Conservation (phyloP, 2,113 vertebrate species). For the Symphodus melops region DNA sequence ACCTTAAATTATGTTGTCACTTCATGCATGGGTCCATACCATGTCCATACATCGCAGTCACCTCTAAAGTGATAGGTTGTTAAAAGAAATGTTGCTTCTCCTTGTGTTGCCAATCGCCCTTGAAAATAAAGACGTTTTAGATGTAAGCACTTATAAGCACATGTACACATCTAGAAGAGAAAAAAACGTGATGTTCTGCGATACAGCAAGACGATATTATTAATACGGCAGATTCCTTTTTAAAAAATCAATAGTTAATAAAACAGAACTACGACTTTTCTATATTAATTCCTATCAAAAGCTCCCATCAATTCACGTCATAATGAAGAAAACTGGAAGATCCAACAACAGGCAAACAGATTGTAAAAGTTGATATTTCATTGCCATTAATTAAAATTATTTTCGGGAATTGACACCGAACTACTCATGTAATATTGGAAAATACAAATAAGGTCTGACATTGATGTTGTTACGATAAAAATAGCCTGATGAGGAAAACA, state of each 20-base stretch:
- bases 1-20: too few species aligned
- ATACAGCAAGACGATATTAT: not conserved
- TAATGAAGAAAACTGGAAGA: not conserved
- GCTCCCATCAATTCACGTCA: not conserved
- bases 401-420: not conserved
- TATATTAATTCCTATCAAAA: not conserved
- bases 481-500: not conserved
- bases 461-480: not conserved
- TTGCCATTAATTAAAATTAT: rapidly evolving
- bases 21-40: too few species aligned
- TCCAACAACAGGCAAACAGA: not conserved
- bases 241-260: not conserved
- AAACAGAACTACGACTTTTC: not conserved
- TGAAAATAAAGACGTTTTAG: not conserved
- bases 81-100: not conserved
- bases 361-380: slow-evolving; percentile 10
- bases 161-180: not conserved
- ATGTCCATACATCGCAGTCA: too few species aligned
- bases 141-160: not conserved
- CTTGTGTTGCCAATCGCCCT: not conserved
- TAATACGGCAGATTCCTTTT: not conserved
- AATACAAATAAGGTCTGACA: rapidly evolving
- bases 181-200: rapidly evolving
- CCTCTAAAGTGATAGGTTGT: not conserved
- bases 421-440: not conserved